These are phyloP conservation scores for Tanypteryx hageni DNA, from an alignment of 2,888 invertebrate genomes.

Conservation along the genomic window DNA sequence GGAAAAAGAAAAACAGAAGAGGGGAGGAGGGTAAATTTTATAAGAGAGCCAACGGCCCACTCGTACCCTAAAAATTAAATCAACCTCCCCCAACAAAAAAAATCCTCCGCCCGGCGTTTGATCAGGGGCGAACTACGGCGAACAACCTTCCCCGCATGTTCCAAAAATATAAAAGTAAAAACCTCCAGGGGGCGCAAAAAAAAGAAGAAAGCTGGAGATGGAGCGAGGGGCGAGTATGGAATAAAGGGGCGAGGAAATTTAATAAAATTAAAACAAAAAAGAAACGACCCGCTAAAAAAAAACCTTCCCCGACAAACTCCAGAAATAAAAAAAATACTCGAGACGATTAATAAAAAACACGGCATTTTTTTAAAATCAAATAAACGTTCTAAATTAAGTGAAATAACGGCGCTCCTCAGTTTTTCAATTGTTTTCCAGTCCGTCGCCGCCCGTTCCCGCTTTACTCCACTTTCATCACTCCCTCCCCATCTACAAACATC, in stretches of 20 bases:
- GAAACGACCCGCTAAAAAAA: too few species aligned
- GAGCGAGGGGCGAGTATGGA: not conserved
- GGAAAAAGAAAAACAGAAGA: not conserved
- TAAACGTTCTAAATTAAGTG: not conserved
- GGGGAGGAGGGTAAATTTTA: not conserved
- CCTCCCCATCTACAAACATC: not conserved
- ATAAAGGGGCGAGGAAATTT: too few species aligned
- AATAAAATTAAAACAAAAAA: conserved; percentile 13
- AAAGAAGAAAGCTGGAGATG: not conserved
- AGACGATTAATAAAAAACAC: not conserved
- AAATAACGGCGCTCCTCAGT: not conserved
- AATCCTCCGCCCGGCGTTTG: not conserved
- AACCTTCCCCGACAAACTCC: not conserved
- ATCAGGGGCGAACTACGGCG: too few species aligned
- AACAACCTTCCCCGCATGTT: too few species aligned
- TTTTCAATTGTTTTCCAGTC: not conserved
- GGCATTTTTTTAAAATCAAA: not conserved
- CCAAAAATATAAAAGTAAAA: not conserved
- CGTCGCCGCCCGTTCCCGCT: not conserved
- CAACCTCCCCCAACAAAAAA: not conserved
- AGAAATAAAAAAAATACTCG: not conserved
- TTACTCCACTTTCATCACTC: not conserved
- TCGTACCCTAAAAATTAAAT: not conserved
- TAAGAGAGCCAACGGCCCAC: not conserved
- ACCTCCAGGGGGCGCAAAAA: not conserved